A percentile compares a stretch with the other conserved stretches of the same genome.
Evolutionary conservation across 2,888 invertebrate species (phyloP).

Genomic region (Cantharis flavilabris): DNA sequence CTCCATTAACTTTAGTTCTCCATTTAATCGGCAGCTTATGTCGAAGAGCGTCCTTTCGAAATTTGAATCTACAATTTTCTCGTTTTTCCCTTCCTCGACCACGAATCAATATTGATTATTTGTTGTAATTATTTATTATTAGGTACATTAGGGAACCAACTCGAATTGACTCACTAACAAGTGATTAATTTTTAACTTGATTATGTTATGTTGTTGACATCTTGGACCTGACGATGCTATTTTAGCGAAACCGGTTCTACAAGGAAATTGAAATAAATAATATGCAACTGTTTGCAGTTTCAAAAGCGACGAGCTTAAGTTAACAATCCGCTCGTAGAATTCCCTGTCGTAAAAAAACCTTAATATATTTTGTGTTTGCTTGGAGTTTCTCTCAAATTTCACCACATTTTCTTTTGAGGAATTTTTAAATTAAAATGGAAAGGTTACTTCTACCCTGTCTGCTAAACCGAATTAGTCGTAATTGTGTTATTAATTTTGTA

Average conservation of each 20-base stretch:
- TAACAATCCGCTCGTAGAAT: background rate
- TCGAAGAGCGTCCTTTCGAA: background rate
- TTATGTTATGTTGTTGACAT: too few species aligned
- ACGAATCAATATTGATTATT: background rate
- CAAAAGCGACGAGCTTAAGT: too few species aligned
- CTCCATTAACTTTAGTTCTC: background rate
- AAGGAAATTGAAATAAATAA: background rate
- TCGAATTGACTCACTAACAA: too few species aligned
- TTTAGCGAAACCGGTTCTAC: too few species aligned
- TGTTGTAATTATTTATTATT: too few species aligned
- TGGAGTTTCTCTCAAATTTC: background rate
- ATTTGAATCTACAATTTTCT: background rate
- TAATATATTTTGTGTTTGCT: background rate
- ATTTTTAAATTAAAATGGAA: background rate
- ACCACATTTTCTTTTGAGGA: background rate
- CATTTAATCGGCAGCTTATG: background rate
- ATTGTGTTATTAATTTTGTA: background rate
- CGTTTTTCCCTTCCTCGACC: background rate
- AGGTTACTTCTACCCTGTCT: background rate
- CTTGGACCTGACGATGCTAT: too few species aligned
- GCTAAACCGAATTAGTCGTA: background rate
- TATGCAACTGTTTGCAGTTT: background rate
- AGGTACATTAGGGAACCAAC: too few species aligned
- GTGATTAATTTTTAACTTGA: too few species aligned
- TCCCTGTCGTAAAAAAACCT: background rate